Evolutionary conservation across 2,888 invertebrate genomes (phyloP), one percentile per base, ranked within the genome.

Genomic region (Pristionchus fissidentatus): DNA sequence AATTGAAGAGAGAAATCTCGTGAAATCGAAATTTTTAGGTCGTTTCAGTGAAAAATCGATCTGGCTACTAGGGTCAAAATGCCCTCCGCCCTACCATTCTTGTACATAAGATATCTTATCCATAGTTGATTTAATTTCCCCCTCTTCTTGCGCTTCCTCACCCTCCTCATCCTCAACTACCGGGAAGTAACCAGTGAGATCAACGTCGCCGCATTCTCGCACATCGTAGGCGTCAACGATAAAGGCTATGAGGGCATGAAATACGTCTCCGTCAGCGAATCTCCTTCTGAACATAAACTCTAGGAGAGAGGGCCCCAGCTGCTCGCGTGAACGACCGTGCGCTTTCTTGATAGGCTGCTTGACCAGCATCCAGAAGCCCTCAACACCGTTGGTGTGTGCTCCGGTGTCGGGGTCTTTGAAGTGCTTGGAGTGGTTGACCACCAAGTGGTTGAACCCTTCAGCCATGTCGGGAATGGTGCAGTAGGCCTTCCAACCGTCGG

Each of bases 321-420:
- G 43, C 5, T 10, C 15, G 0, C 82, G 43, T 19, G 13, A 7
- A 10, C 66, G n/a, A 1, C 82, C 82, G 49, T 82, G 22, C 15
- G 46, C 35, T n/a, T 10, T 49, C 41, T 84, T 84, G 26, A n/a
- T 26, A 22, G 41, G 46, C 5, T 22, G 15, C 55, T 84, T 84
- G 35, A 84, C 8, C 13, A 52, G 83, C 52, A 57, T 60, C 84
- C 84, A 84, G 10, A 29, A n/a, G 5, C 77, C 60, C 62, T 83
- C 83, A 22, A 83, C 43, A 19, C 26, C 29, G 13, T 84, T 57
- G 19, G 84, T 84, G 79, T 80, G 80, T 26, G 70, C 80, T 3
- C 84, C 84, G 3, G 78, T 79, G 13, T n/a, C 55, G 5, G 84
- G 84, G 32, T 84, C 84, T n/a, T 60, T 62, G 55, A 84, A 84